Percentiles rank a stretch among this genome's conserved stretches.
phyloP scores from a whole-genome alignment of 2,113 vertebrate genomes.

The Peromyscus leucopus region DNA sequence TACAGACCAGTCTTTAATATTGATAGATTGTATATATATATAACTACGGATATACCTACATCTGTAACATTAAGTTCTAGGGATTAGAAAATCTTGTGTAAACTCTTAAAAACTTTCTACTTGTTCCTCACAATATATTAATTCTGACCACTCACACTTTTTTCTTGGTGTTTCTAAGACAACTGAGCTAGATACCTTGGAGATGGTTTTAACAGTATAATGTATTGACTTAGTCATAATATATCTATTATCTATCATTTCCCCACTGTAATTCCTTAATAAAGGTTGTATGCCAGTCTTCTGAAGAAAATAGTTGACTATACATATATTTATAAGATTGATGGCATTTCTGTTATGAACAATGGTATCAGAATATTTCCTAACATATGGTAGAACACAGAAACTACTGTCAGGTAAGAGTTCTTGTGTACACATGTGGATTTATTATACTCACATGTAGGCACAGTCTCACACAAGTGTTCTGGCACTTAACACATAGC shows the following conservation, averaged over 20 bases:
- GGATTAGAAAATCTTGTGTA: slow-evolving; percentile 65
- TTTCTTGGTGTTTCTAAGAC: slow-evolving; percentile 65
- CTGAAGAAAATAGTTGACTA: slow-evolving; percentile 67
- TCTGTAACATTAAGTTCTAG: slow-evolving; percentile 65
- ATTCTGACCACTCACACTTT: slow-evolving; percentile 60
- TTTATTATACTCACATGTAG: slow-evolving; percentile 72
- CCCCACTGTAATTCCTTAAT: slow-evolving; percentile 67
- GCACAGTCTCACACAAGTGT: slow-evolving; percentile 83
- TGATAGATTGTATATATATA: slow-evolving; percentile 40
- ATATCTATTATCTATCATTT: slow-evolving; percentile 60
- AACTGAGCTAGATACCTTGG: slow-evolving; percentile 49
- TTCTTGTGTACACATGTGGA: slow-evolving; percentile 61
- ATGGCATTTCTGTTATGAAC: slow-evolving; percentile 68
- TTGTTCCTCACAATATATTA: slow-evolving; percentile 55
- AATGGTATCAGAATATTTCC: slow-evolving; percentile 65
- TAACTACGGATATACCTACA: slow-evolving; percentile 43
- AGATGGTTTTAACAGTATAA: slow-evolving; percentile 64
- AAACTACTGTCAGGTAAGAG: slow-evolving; percentile 79
- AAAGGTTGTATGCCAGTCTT: slow-evolving; percentile 73
- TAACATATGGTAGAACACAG: slow-evolving; percentile 81
- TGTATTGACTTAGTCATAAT: slow-evolving; percentile 53
- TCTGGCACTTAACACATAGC: slow-evolving; percentile 87
- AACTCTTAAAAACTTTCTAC: slow-evolving; percentile 70
- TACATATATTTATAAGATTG: slow-evolving; percentile 62
- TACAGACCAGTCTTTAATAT: slow-evolving; percentile 61